A percentile compares a stretch with the other conserved stretches of the same genome.
Conservation (phyloP, 2,888 invertebrate species). For the Pherbina coryleti region DNA sequence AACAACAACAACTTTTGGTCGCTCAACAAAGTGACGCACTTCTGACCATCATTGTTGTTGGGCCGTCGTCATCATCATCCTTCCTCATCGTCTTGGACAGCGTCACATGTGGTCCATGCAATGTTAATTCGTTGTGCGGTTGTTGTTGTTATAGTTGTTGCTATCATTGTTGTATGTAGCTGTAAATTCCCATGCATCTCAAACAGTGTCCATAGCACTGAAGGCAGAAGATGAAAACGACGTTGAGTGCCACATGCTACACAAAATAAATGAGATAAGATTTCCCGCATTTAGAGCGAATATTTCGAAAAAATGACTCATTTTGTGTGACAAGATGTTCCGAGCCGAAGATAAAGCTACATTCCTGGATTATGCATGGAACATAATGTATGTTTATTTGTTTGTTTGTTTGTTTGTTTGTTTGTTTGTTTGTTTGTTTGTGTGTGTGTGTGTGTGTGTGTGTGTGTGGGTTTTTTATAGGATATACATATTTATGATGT, state of each 20-base stretch:
- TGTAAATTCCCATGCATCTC: conserved; percentile 2
- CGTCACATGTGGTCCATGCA: conserved; percentile 29
- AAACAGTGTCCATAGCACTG: background rate
- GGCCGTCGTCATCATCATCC: background rate
- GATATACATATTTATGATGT: conserved; percentile 31
- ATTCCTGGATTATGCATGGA: background rate
- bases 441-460: too few relatives aligned
- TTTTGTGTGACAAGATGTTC: conserved; percentile 2
- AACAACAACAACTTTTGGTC: background rate
- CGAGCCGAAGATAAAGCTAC: background rate
- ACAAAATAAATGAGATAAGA: conserved; percentile 20
- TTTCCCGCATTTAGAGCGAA: conserved; percentile 22
- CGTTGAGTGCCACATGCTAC: conserved; percentile 20
- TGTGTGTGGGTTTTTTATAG: conserved; percentile 7
- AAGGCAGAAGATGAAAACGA: background rate
- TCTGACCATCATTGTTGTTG: background rate
- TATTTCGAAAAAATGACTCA: conserved; percentile 17
- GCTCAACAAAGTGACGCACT: background rate
- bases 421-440: too few relatives aligned
- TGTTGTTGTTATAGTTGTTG: background rate
- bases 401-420: background rate
- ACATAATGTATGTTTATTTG: background rate
- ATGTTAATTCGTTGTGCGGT: conserved; percentile 7
- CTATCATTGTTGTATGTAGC: background rate
- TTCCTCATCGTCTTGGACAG: background rate